phyloP scores from a whole-genome alignment of 2,888 invertebrate genomes.

The Cephus nigrinus region DNA sequence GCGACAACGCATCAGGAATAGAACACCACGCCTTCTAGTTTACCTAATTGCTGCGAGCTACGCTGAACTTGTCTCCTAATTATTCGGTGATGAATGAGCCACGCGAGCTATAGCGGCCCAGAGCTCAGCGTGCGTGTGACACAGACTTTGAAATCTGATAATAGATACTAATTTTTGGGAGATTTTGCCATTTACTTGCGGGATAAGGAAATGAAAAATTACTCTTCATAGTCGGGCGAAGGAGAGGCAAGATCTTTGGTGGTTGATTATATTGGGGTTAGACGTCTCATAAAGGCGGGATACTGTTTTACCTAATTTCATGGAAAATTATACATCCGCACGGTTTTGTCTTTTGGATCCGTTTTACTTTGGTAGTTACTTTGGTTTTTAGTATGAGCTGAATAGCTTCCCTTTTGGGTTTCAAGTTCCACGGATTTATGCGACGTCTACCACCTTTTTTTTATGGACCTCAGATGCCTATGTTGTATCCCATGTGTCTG shows the following conservation, averaged over 20 bases:
- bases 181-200: not conserved
- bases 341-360: not conserved
- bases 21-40: slow-evolving; percentile 63
- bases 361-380: not conserved
- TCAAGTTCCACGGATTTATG: slow-evolving; percentile 45
- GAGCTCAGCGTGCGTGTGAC: slow-evolving; percentile 33
- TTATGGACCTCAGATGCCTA: slow-evolving; percentile 40
- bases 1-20: slow-evolving; percentile 52
- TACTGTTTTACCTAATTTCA: not conserved
- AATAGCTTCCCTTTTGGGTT: not conserved
- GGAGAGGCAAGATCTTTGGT: not conserved
- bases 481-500: not conserved
- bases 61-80: slow-evolving; percentile 63
- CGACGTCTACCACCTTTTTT: slow-evolving; percentile 54
- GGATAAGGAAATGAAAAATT: slow-evolving; percentile 15
- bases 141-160: slow-evolving; percentile 41
- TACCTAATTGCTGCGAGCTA: slow-evolving; percentile 62
- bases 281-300: not conserved
- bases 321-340: not conserved
- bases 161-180: slow-evolving; percentile 52
- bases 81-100: slow-evolving; percentile 59
- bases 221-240: not conserved
- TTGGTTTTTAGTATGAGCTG: not conserved
- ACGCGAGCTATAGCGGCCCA: slow-evolving; percentile 16
- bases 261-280: not conserved